Percentiles rank a stretch among this genome's conserved stretches.
phyloP scores from a whole-genome alignment of 2,888 invertebrate species.

The Cinara cedri region DNA sequence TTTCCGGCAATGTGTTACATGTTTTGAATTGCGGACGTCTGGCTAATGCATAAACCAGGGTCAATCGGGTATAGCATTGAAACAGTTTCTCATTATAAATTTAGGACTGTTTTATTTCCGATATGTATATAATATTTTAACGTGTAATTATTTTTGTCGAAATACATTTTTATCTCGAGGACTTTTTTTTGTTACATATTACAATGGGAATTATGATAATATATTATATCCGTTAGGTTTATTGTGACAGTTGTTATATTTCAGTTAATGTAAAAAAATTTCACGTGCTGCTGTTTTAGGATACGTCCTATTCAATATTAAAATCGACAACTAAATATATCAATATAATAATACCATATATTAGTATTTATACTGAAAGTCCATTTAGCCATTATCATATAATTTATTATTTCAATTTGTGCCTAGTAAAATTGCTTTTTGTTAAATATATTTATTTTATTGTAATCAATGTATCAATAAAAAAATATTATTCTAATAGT shows the following conservation, averaged over 20 bases:
- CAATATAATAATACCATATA: not conserved
- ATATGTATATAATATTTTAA: not conserved
- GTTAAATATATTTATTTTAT: not conserved
- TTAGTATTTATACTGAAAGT: not conserved
- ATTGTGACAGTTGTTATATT: not conserved
- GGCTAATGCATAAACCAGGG: conserved; percentile 30
- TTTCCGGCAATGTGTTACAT: conserved; percentile 46
- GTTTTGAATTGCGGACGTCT: conserved; percentile 35
- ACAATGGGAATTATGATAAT: too few relatives aligned
- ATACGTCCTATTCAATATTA: not conserved
- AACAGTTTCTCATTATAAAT: conserved; percentile 34
- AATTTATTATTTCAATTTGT: not conserved
- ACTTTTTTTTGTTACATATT: not conserved
- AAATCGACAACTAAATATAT: too few relatives aligned
- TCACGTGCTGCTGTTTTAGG: not conserved
- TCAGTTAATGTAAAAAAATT: not conserved
- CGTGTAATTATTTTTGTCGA: not conserved
- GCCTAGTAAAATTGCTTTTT: too few relatives aligned
- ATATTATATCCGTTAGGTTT: not conserved
- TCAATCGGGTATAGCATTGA: conserved; percentile 39
- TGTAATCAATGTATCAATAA: not conserved
- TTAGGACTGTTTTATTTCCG: conserved; percentile 33
- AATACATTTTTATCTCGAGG: conserved; percentile 33
- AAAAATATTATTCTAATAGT: not conserved
- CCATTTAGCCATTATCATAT: too few relatives aligned